Percentiles rank a stretch among this genome's conserved stretches.
Conservation (phyloP, 2,888 invertebrate genomes). For the Ferdinandea cuprea region DNA sequence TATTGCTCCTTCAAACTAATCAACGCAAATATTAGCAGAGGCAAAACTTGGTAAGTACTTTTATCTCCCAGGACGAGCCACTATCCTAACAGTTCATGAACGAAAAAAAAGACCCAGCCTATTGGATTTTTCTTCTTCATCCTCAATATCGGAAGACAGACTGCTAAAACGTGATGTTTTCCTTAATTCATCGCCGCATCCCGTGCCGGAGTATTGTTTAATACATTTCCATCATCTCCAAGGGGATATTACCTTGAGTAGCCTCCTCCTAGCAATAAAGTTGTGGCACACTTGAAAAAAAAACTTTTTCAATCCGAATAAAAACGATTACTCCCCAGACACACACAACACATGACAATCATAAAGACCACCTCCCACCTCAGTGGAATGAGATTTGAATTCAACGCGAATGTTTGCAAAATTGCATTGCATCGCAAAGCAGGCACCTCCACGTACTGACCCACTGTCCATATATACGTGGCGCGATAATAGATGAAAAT, state of each 20-base stretch:
- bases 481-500: conserved; percentile 36
- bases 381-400: conserved; percentile 1
- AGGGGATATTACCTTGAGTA: conserved; percentile 28
- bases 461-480: conserved; percentile 28
- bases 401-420: conserved; percentile 9
- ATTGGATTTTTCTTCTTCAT: background rate
- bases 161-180: conserved; percentile 48
- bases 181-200: conserved; percentile 8
- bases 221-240: conserved; percentile 16
- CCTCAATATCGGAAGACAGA: conserved; percentile 31
- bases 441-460: conserved; percentile 30
- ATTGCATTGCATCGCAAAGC: background rate
- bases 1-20: background rate
- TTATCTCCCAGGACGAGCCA: background rate
- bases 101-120: conserved; percentile 6
- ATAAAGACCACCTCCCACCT: background rate
- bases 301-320: conserved; percentile 30
- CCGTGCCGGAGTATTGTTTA: background rate
- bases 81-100: conserved; percentile 20
- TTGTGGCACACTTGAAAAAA: conserved; percentile 5
- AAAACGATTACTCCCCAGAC: background rate
- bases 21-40: background rate
- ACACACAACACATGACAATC: background rate
- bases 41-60: background rate
- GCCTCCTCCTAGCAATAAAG: conserved; percentile 8